Base-by-base conservation (phyloP, 2,797 vertebrate species). In the Ctenochaetus hawaiiensis region DNA sequence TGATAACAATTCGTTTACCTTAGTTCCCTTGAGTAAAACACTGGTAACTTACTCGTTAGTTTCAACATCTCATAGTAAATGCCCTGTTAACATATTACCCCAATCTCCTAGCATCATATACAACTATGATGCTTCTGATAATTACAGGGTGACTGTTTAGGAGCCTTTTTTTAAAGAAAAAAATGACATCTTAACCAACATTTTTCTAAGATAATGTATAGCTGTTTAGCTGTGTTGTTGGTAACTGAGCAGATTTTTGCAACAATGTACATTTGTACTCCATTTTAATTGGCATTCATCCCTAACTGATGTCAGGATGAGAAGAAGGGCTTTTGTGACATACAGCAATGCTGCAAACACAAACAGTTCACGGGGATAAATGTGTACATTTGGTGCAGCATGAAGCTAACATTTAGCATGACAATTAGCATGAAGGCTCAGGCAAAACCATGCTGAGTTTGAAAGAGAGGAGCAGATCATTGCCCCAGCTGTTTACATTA, bases 391-490 rank as follows among this genome's bases (percentile, higher is more conserved):
- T 67, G 58, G 37, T 74, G 67, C 23, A 60, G 45, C 9, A 23
- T 65, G 70, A 68, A 54, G 54, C 58, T 52, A 67, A 82, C 22
- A 75, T 14, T 34, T 39, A 67, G 65, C 63, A 65, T 63, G 63
- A 47, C 49, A 47, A 41, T 69, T 72, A 66, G 26, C 69, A 81
- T 60, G 67, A 78, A 72, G 30, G 17, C 9, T 2, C 20, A 39
- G 63, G 18, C 30, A 57, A 69, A 51, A 67, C 23, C 69, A 79
- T 81, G 58, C 63, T 84, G 59, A 49, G 20, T 69, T 63, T 72
- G 44, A 81, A 70, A 81, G 47, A 57, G 68, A 81, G 17, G 73
- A 53, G 22, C 22, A 61, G 39, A 45, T 66, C 20, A 60, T 37
- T 2, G 5, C n/a, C 78, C 23, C 7, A 48, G 26, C 60, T 1